Percentiles rank a stretch among this genome's conserved stretches.
These are phyloP conservation scores for Nomada flava DNA, from an alignment of 2,888 invertebrate genomes.

Conservation along the genomic window DNA sequence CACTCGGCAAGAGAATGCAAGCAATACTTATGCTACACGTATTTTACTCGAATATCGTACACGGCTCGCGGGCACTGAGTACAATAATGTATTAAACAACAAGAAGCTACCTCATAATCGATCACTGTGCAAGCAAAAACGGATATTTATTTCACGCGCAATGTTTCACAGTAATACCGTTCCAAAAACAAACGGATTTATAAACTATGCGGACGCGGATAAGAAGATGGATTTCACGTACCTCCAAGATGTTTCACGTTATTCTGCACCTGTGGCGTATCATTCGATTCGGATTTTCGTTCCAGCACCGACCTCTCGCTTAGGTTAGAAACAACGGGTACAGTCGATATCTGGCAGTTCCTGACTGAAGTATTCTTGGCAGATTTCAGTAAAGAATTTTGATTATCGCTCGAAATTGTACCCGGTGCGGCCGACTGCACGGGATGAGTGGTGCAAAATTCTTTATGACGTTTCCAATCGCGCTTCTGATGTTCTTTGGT, in stretches of 20 bases:
- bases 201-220: background rate
- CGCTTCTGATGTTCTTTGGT: conserved; percentile 91
- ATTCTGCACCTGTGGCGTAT: conserved; percentile 28
- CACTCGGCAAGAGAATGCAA: background rate
- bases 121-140: background rate
- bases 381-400: conserved; percentile 20
- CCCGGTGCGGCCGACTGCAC: conserved; percentile 32
- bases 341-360: conserved; percentile 26
- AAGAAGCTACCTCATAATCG: background rate
- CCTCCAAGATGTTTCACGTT: conserved; percentile 51
- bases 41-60: background rate
- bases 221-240: conserved; percentile 26
- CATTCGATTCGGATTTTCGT: conserved; percentile 44
- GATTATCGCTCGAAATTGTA: conserved; percentile 15
- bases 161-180: background rate
- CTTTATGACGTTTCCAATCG: conserved; percentile 92
- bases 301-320: conserved; percentile 45
- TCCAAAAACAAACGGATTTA: background rate
- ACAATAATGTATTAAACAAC: background rate
- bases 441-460: conserved; percentile 72
- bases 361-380: conserved; percentile 31
- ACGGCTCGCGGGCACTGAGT: background rate
- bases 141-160: background rate
- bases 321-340: conserved; percentile 60
- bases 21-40: background rate